Conservation (phyloP, 2,888 invertebrate species). For the Craniophora ligustri region DNA sequence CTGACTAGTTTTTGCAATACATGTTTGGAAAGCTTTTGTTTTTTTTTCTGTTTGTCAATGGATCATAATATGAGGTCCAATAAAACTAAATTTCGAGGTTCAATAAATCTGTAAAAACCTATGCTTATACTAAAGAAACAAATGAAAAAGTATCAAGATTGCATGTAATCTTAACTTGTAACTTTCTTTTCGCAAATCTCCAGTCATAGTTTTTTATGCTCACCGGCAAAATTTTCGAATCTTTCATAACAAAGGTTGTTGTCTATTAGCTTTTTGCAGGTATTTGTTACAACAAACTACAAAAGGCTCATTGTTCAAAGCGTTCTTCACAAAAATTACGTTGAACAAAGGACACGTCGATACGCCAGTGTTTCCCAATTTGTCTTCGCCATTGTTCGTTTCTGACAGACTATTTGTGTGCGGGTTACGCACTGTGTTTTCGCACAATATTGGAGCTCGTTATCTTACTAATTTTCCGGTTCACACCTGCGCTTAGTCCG, state of each 20-base stretch:
- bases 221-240: slow-evolving; percentile 25
- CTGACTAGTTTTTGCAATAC: too few species aligned
- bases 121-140: not conserved
- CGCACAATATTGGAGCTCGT: slow-evolving; percentile 24
- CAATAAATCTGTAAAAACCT: not conserved
- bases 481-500: slow-evolving; percentile 16
- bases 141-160: slow-evolving; percentile 16
- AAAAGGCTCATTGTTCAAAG: slow-evolving; percentile 61
- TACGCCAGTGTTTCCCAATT: slow-evolving; percentile 75
- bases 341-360: slow-evolving; percentile 73
- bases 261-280: slow-evolving; percentile 49
- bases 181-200: slow-evolving; percentile 20
- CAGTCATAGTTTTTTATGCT: slow-evolving; percentile 38
- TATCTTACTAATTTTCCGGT: slow-evolving; percentile 35
- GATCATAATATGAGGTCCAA: not conserved
- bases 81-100: too few species aligned
- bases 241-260: slow-evolving; percentile 26
- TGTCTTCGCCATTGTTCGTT: slow-evolving; percentile 73
- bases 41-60: too few species aligned
- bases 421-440: slow-evolving; percentile 61
- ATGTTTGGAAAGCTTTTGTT: too few species aligned
- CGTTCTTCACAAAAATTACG: slow-evolving; percentile 73
- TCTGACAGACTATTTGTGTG: slow-evolving; percentile 68
- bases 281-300: slow-evolving; percentile 47
- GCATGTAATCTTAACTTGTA: slow-evolving; percentile 23